A percentile compares a stretch with the other conserved stretches of the same genome.
These are phyloP conservation scores for Uria aalge DNA, from an alignment of 2,113 vertebrate genomes.

Conservation along the genomic window DNA sequence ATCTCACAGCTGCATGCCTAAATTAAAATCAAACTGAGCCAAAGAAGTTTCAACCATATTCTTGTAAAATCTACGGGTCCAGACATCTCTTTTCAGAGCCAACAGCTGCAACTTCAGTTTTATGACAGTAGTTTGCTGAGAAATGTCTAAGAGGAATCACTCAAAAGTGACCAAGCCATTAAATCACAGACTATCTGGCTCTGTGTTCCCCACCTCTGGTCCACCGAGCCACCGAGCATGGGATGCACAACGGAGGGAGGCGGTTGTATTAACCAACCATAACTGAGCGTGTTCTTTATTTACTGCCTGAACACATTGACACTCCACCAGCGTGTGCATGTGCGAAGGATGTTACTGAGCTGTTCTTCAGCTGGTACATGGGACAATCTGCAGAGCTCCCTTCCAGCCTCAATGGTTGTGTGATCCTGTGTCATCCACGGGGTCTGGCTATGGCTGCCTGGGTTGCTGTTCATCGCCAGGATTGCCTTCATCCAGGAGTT, in stretches of 20 bases:
- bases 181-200: neutral
- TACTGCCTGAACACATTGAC: neutral
- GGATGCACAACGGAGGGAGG: too few relatives aligned
- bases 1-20: neutral
- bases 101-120: constrained; percentile 10
- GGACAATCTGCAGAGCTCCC: neutral
- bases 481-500: neutral
- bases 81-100: neutral
- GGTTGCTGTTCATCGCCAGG: neutral
- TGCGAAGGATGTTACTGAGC: neutral
- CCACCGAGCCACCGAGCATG: neutral
- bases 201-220: neutral
- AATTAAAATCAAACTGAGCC: neutral
- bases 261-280: neutral
- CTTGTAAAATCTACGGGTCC: neutral
- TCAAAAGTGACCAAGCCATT: neutral
- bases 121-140: neutral
- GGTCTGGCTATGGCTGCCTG: neutral
- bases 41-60: neutral
- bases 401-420: neutral
- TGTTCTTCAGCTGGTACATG: neutral
- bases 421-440: neutral
- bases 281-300: neutral
- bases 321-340: too few relatives aligned
- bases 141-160: neutral